These are phyloP conservation scores for Panthera uncia DNA, from an alignment of 2,113 vertebrate genomes.

Conservation along the genomic window DNA sequence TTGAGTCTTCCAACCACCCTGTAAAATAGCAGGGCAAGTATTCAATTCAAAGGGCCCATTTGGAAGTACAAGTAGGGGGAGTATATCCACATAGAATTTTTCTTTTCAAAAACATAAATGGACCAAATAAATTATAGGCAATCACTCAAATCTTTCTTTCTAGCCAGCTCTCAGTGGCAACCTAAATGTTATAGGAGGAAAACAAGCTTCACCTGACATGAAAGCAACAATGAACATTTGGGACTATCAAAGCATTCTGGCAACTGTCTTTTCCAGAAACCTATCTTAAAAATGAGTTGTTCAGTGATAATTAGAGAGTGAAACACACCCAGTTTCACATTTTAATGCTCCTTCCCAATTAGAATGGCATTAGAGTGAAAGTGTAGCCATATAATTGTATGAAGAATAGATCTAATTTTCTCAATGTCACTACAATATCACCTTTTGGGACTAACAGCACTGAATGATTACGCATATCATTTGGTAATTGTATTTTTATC, in stretches of 20 bases:
- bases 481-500: slow-evolving; percentile 88
- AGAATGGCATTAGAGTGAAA: slow-evolving; percentile 88
- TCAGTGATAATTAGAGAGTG: slow-evolving; percentile 87
- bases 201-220: slow-evolving; percentile 49
- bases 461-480: slow-evolving; percentile 90
- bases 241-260: slow-evolving; percentile 78
- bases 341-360: slow-evolving; percentile 88
- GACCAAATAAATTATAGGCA: slow-evolving; percentile 33
- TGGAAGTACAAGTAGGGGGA: background rate
- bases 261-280: slow-evolving; percentile 82
- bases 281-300: slow-evolving; percentile 85
- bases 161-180: background rate
- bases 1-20: background rate
- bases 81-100: background rate
- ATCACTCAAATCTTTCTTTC: slow-evolving; percentile 57
- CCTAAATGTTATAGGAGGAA: slow-evolving; percentile 62
- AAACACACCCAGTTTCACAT: slow-evolving; percentile 86
- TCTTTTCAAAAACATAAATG: background rate
- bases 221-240: slow-evolving; percentile 63
- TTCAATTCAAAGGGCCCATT: background rate
- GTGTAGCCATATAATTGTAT: slow-evolving; percentile 87
- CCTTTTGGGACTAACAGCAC: slow-evolving; percentile 85
- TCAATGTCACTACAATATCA: slow-evolving; percentile 90
- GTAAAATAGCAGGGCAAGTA: background rate
- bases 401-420: slow-evolving; percentile 92